Conservation (phyloP, 2,113 vertebrate species). For the Epinephelus cyanopodus region DNA sequence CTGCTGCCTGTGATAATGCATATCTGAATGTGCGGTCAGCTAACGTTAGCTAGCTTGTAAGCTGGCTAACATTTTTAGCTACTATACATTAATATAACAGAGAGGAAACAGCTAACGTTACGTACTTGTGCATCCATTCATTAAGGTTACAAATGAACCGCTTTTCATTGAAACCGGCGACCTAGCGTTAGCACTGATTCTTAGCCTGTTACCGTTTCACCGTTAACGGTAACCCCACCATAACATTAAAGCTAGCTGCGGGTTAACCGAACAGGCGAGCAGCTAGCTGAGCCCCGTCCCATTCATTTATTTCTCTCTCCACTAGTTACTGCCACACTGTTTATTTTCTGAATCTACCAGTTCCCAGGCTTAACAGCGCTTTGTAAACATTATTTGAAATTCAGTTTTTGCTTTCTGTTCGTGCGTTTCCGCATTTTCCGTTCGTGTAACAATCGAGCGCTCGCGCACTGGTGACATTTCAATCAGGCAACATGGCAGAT, state of each 20-base stretch:
- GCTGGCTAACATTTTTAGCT: constrained; percentile 41
- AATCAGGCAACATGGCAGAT: background rate
- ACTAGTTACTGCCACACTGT: background rate
- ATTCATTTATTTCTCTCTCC: constrained; percentile 55
- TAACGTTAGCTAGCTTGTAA: constrained; percentile 68
- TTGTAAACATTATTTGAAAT: background rate
- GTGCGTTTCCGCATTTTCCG: constrained; percentile 27
- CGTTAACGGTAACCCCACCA: constrained; percentile 29
- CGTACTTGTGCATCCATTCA: background rate
- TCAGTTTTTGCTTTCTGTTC: background rate
- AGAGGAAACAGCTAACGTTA: too few species aligned
- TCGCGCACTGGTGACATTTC: background rate
- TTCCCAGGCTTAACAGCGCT: rapidly evolving
- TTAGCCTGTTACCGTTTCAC: constrained; percentile 7
- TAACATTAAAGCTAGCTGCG: constrained; percentile 44
- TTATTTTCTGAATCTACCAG: background rate
- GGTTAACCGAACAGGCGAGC: constrained; percentile 12
- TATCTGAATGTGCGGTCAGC: constrained; percentile 29
- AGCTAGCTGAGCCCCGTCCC: constrained; percentile 38
- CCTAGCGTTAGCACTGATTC: background rate
- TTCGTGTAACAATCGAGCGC: background rate
- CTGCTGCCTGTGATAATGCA: constrained; percentile 8
- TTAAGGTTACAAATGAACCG: background rate
- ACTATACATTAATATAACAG: background rate
- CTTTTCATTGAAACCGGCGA: background rate